Base-by-base conservation (phyloP, 2,113 vertebrate species). In the Amphiprion percula region DNA sequence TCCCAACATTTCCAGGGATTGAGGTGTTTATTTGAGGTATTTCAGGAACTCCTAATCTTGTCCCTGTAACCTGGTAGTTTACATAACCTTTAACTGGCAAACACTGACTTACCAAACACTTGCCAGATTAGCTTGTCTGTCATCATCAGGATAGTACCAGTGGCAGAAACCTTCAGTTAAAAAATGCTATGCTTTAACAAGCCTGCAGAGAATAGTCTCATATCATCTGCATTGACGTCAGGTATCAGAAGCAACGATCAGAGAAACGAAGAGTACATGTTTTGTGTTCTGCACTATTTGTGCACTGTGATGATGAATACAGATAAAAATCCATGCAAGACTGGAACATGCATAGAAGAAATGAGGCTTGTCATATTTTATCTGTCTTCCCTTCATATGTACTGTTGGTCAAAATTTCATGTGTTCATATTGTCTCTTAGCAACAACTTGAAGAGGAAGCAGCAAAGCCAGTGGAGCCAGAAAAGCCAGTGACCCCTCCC, bases 401-500 rank as follows among this genome's bases (percentile, higher is more conserved):
- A 9, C 21, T 78, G 10, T 65, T 78, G 33, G 49, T 78, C 4
- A 67, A 64, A 71, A 67, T 73, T 30, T 86, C 79, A 87, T 93
- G 77, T 85, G 54, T 85, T 79, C 88, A 74, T 88, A 56, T 84
- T 84, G 90, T 97, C 84, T 96, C 94, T 91, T 95, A 99, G 98
- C 98, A 99, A 99, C 98, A 99, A 95, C 96, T 99, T 12, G 98
- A 99, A 91, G 97, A 98, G 93, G 98, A 99, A 95, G 97, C 98
- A 44, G 98, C 98, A 1, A 99, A 99, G 92, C 97, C 98, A 61
- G 95, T 97, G 14, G 97, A 99, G 96, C 98, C 98, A 0, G 98
- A 99, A 93, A 96, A 96, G 94, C 97, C 98, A 15, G 96, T 97
- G 90, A 98, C 98, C 62, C 98, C 97, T 80, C 97, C 98, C 86